Percentiles rank a stretch among this genome's conserved stretches.
phyloP scores from a whole-genome alignment of 2,113 vertebrate species.

The Colius striatus region DNA sequence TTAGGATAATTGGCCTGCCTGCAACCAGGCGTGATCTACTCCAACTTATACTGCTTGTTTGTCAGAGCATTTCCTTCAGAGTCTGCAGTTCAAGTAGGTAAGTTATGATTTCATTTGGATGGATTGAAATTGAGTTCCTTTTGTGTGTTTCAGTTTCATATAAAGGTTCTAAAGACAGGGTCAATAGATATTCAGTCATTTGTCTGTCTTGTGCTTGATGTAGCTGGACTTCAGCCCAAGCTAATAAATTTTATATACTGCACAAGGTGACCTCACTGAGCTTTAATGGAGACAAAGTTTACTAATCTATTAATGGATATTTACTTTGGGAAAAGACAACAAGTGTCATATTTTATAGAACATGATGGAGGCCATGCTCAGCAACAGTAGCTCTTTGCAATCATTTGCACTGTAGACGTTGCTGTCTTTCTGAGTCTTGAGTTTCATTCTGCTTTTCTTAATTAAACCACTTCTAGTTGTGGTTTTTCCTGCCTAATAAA shows the following conservation, averaged over 20 bases:
- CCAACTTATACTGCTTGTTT: not conserved
- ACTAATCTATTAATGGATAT: conserved; percentile 18
- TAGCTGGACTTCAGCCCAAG: not conserved
- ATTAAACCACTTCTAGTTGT: not conserved
- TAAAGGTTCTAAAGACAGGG: not conserved
- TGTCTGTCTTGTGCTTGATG: not conserved
- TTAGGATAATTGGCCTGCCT: not conserved
- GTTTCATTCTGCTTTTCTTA: conserved; percentile 14
- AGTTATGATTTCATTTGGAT: not conserved
- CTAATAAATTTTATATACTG: not conserved
- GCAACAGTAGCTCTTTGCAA: not conserved
- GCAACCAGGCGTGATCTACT: not conserved
- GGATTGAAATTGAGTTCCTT: not conserved
- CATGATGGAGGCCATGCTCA: not conserved
- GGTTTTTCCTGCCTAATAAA: not conserved
- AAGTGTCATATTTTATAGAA: not conserved
- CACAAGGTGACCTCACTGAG: not conserved
- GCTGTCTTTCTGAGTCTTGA: not conserved
- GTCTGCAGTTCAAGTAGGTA: not conserved
- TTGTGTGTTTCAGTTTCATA: not conserved
- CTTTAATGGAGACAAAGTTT: not conserved
- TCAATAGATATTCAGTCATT: not conserved
- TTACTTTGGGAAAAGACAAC: conserved; percentile 19
- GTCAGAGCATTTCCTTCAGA: not conserved
- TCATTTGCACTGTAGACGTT: not conserved